These are phyloP conservation scores for Bos javanicus DNA, from an alignment of 2,113 vertebrate genomes.

Conservation along the genomic window DNA sequence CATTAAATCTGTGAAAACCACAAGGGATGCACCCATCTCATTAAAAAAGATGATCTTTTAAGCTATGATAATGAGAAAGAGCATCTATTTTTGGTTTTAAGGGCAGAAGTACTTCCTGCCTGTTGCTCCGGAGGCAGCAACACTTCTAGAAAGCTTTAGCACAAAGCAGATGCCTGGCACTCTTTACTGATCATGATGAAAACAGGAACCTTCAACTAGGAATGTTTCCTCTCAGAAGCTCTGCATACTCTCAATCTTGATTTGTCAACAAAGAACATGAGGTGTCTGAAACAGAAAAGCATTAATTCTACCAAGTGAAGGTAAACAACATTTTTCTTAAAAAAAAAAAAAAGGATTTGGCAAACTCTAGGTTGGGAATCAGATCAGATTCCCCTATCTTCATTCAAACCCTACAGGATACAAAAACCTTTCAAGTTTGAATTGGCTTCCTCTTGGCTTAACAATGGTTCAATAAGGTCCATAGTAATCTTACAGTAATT, in stretches of 20 bases:
- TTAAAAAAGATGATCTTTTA: conserved; percentile 50
- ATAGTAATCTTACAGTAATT: not conserved
- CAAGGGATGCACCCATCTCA: conserved; percentile 48
- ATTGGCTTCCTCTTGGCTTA: not conserved
- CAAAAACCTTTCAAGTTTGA: not conserved
- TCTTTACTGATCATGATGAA: not conserved
- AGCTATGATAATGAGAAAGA: conserved; percentile 46
- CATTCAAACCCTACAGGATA: not conserved
- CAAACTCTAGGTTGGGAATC: not conserved
- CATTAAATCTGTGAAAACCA: conserved; percentile 43
- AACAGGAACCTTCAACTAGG: not conserved
- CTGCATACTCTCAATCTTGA: not conserved
- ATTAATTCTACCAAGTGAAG: not conserved
- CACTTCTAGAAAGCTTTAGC: not conserved
- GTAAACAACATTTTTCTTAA: not conserved
- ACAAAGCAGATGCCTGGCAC: not conserved
- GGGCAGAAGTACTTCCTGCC: conserved; percentile 45
- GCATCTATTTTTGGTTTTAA: conserved; percentile 52
- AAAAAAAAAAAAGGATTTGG: not conserved
- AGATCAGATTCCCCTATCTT: not conserved
- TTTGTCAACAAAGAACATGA: conserved; percentile 29
- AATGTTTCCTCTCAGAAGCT: not conserved
- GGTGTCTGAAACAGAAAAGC: conserved; percentile 12
- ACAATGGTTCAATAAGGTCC: not conserved
- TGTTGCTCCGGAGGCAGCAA: not conserved